Percentiles rank a stretch among this genome's conserved stretches.
Evolutionary conservation across 2,888 invertebrate genomes (phyloP).

Genomic region (Diloba caeruleocephala): DNA sequence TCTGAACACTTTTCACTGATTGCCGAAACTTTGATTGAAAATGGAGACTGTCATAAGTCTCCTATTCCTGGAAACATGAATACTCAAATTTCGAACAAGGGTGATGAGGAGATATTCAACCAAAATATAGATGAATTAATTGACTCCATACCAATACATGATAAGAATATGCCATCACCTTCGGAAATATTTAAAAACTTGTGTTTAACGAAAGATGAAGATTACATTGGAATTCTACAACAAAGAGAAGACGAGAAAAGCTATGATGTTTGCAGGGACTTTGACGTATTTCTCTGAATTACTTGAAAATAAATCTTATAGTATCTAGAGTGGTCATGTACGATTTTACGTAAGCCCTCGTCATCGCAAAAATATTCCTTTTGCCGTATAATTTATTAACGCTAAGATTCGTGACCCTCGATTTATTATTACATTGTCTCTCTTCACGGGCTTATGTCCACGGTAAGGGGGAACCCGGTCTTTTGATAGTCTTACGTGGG

Average conservation of each 20-base stretch:
- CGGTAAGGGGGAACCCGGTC: too few relatives aligned
- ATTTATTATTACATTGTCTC: too few relatives aligned
- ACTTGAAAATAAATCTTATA: background rate
- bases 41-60: slow-evolving; percentile 34
- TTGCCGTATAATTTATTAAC: too few relatives aligned
- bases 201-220: slow-evolving; percentile 87
- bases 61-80: slow-evolving; percentile 2
- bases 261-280: slow-evolving; percentile 61
- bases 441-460: too few relatives aligned
- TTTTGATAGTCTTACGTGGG: too few relatives aligned
- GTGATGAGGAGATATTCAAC: slow-evolving; percentile 74
- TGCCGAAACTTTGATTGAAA: slow-evolving; percentile 65
- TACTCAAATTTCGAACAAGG: slow-evolving; percentile 34
- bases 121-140: slow-evolving; percentile 74
- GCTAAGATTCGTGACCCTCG: too few relatives aligned
- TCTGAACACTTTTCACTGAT: slow-evolving; percentile 80
- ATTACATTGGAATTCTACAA: slow-evolving; percentile 58
- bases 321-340: too few relatives aligned
- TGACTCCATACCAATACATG: slow-evolving; percentile 69
- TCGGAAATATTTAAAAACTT: slow-evolving; percentile 91
- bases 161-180: slow-evolving; percentile 90
- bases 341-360: too few relatives aligned
- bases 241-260: slow-evolving; percentile 52
- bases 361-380: too few relatives aligned
- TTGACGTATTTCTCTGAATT: slow-evolving; percentile 61